These are phyloP conservation scores for Ptiloglossa arizonensis DNA, from an alignment of 1,140 invertebrate species.

Conservation along the genomic window DNA sequence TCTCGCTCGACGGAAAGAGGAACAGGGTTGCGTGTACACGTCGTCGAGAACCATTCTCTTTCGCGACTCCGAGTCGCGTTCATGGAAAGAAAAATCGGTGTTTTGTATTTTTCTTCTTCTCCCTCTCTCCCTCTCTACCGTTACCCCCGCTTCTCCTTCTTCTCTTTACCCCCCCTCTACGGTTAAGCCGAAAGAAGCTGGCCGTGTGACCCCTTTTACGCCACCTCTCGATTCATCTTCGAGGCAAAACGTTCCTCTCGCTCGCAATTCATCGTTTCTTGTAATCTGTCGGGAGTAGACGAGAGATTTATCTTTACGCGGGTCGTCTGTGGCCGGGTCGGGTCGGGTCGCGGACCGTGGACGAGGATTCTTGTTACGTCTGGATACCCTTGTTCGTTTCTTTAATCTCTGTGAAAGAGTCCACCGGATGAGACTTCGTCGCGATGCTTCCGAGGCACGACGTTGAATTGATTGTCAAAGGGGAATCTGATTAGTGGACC, in stretches of 20 bases:
- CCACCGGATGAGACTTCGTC: too few species aligned
- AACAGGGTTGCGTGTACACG: not conserved
- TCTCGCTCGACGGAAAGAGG: conserved; percentile 2
- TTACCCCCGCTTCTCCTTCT: not conserved
- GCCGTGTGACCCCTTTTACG: conserved; percentile 7
- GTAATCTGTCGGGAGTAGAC: not conserved
- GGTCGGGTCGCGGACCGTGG: too few species aligned
- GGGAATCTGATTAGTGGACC: not conserved
- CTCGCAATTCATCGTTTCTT: not conserved
- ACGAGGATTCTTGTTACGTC: not conserved
- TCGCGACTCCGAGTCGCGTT: not conserved
- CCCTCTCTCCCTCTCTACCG: too few species aligned
- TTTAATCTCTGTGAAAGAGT: not conserved
- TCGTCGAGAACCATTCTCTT: not conserved
- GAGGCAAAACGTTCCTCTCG: not conserved
- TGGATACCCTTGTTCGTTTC: not conserved
- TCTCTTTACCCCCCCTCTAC: too few species aligned
- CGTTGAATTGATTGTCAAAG: conserved; percentile 9
- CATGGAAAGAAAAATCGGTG: too few species aligned
- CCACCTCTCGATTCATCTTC: not conserved
- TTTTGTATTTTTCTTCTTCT: too few species aligned
- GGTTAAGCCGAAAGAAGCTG: not conserved
- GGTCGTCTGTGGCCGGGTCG: not conserved
- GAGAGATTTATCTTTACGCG: not conserved
- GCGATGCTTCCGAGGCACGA: too few species aligned